Evolutionary conservation across 64 coral and sea anemone genomes (phyloP), one percentile per base, ranked within the genome.

Genomic region (Montipora foliosa): DNA sequence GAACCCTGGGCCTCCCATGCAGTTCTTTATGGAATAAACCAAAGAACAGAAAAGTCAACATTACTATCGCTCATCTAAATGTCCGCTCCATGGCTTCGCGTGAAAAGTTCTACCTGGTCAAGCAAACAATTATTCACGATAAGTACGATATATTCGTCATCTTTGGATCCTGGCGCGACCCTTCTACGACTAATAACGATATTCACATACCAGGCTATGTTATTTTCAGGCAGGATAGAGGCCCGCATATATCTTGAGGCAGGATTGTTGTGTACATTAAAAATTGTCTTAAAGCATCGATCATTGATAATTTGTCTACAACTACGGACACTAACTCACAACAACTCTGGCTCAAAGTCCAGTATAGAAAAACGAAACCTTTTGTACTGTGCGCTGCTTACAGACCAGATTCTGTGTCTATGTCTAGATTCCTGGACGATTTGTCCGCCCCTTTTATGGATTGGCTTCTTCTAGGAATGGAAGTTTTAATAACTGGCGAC

Each of bases 341-440:
- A 44, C 70, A 92, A 92, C 68, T 92, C 13, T 84, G 79, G 80
- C 90, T 92, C 61, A 92, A 92, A 68, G 67, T 70, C 77, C 47
- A 92, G 45, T 76, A 71, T 37, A 61, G 44, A 6, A 92, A 92
- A 75, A 37, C 51, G 64, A 92, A 92, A 82, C 85, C 79, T 12
- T 84, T 92, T 84, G 16, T 84, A 11, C 62, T 84, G 21, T 92
- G 90, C 51, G 51, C 79, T 73, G 90, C 20, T 17, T 92, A 92
- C 20, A 75, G 67, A 15, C 70, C 80, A 57, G 79, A 82, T 20
- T 60, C 16, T 5, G 79, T 75, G 47, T 8, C 90, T 55, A 76
- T 92, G 47, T 55, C 45, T 74, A 29, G 9, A 77, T 92, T 75
- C 25, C 58, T 91, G 25, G 89, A 91, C 53, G 62, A 81, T 51